These are phyloP conservation scores for Phrynocephalus vlangalii DNA, from an alignment of 2,797 vertebrate genomes.

Conservation along the genomic window DNA sequence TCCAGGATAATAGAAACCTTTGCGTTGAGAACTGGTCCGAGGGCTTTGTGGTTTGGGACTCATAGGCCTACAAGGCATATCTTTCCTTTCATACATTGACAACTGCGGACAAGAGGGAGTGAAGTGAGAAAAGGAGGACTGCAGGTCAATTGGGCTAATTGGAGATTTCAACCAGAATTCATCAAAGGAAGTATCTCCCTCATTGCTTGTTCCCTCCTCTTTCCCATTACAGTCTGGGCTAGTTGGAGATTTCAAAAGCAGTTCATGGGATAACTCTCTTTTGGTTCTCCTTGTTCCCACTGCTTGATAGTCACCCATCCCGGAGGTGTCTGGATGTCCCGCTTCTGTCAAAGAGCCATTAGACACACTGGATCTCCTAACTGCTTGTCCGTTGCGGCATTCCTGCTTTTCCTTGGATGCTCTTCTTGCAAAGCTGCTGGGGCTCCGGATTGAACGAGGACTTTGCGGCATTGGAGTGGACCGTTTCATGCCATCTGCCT, in stretches of 20 bases:
- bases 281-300: constrained; percentile 76
- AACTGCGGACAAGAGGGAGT: constrained; percentile 72
- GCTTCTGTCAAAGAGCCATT: constrained; percentile 47
- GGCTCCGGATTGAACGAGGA: constrained; percentile 30
- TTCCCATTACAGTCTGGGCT: constrained; percentile 54
- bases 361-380: constrained; percentile 49
- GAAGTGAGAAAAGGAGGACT: constrained; percentile 62
- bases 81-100: constrained; percentile 63
- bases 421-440: constrained; percentile 49
- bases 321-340: constrained; percentile 61
- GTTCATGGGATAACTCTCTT: constrained; percentile 69
- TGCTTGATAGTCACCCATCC: constrained; percentile 58
- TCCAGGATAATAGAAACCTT: constrained; percentile 76
- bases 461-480: constrained; percentile 63
- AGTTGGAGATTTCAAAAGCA: constrained; percentile 58
- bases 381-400: constrained; percentile 37
- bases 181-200: constrained; percentile 63
- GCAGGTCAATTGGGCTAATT: constrained; percentile 62
- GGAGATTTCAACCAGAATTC: constrained; percentile 72
- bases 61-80: constrained; percentile 85
- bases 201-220: constrained; percentile 63
- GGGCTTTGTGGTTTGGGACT: constrained; percentile 90
- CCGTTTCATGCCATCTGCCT: constrained; percentile 77
- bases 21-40: constrained; percentile 71
- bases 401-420: constrained; percentile 56